phyloP scores from a whole-genome alignment of 2,797 vertebrate genomes.

The Schizopygopsis pylzovi region DNA sequence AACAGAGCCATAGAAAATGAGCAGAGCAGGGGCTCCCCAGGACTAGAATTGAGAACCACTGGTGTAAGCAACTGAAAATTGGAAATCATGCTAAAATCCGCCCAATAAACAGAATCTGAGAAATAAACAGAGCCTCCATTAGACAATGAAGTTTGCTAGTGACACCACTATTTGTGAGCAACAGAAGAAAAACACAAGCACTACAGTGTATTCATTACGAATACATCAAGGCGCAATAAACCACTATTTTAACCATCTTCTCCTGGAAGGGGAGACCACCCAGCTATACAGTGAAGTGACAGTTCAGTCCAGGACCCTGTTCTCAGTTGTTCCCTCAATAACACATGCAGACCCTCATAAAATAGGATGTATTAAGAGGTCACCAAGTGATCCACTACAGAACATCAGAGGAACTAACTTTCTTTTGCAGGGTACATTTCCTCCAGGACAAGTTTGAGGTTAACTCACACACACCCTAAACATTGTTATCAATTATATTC shows the following conservation, averaged over 20 bases:
- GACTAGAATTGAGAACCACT: too few relatives aligned
- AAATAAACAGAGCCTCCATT: neutral
- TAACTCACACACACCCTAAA: neutral
- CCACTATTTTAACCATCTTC: constrained; percentile 21
- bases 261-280: constrained; percentile 20
- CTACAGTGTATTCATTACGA: constrained; percentile 4
- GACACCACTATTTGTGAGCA: neutral
- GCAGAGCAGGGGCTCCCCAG: neutral
- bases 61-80: neutral
- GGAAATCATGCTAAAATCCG: neutral
- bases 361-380: constrained; percentile 26
- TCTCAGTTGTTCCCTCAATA: constrained; percentile 12
- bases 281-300: constrained; percentile 26
- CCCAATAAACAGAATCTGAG: constrained; percentile 1
- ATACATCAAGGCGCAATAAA: constrained; percentile 9
- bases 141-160: neutral
- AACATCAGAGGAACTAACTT: constrained; percentile 4
- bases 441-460: constrained; percentile 4
- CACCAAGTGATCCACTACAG: constrained; percentile 10
- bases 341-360: constrained; percentile 23
- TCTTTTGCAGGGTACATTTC: constrained; percentile 7
- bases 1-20: neutral
- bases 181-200: neutral
- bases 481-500: neutral
- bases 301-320: constrained; percentile 3